phyloP scores from a whole-genome alignment of 2,888 invertebrate genomes.

The Noctua pronuba region DNA sequence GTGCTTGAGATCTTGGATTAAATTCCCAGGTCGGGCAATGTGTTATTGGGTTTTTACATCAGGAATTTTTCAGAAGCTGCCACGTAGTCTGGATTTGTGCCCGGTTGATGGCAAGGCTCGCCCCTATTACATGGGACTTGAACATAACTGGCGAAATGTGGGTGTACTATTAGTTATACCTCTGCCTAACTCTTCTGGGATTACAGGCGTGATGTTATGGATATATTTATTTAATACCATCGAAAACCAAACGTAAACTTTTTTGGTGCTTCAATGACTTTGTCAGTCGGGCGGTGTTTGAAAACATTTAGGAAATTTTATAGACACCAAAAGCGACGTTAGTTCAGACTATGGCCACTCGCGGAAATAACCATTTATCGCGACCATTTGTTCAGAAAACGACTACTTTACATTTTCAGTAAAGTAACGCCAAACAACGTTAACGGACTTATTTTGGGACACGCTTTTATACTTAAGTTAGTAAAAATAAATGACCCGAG shows the following conservation, averaged over 20 bases:
- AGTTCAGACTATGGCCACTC: background rate
- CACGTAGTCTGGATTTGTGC: background rate
- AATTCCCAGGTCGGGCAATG: background rate
- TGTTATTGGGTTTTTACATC: background rate
- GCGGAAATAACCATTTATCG: background rate
- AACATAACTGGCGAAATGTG: background rate
- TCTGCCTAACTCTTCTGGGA: background rate
- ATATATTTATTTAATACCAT: background rate
- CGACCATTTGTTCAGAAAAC: background rate
- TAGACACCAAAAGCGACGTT: background rate
- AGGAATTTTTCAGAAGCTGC: background rate
- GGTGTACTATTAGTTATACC: no score
- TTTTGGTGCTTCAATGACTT: background rate
- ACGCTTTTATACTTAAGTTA: background rate
- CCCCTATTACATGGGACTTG: no score
- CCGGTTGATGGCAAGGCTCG: no score
- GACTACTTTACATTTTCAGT: no score
- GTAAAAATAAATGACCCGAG: constrained; percentile 21
- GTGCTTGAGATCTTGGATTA: background rate
- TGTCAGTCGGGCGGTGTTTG: background rate
- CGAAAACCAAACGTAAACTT: background rate
- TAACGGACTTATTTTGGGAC: background rate
- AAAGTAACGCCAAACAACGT: background rate
- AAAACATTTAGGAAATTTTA: background rate
- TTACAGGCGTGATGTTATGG: no score